Conservation (phyloP, 2,113 vertebrate species). For the Neogale vison region DNA sequence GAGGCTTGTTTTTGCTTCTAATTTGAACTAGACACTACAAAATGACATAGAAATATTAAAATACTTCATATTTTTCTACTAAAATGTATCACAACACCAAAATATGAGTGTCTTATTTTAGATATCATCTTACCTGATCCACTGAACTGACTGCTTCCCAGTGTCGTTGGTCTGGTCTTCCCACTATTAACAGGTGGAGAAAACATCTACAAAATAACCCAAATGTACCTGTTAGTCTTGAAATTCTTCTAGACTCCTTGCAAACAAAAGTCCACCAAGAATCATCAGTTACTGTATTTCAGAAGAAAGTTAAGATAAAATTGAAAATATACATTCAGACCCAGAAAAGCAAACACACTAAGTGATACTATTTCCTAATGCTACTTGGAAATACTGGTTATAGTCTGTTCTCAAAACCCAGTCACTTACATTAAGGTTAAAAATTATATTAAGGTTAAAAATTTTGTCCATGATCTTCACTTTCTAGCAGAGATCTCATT, state of each 20-base stretch:
- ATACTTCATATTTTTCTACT: conserved; percentile 37
- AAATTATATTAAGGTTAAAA: not conserved
- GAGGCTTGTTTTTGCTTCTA: not conserved
- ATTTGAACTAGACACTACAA: conserved; percentile 30
- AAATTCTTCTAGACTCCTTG: conserved; percentile 53
- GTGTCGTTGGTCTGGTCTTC: conserved; percentile 96
- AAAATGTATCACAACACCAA: not conserved
- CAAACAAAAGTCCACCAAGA: conserved; percentile 3
- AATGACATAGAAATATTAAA: not conserved
- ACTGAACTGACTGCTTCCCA: conserved; percentile 98
- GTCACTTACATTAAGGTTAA: conserved; percentile 31
- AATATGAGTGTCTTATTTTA: not conserved
- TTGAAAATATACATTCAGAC: not conserved
- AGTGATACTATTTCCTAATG: conserved; percentile 40
- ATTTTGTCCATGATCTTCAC: conserved; percentile 24
- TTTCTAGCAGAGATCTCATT: conserved; percentile 36
- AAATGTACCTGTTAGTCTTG: not conserved
- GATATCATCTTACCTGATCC: conserved; percentile 92
- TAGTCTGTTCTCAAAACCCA: conserved; percentile 25
- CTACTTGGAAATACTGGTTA: conserved; percentile 12
- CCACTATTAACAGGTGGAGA: conserved; percentile 98
- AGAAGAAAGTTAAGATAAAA: conserved; percentile 59
- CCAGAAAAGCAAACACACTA: not conserved
- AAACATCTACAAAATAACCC: conserved; percentile 94
- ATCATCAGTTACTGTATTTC: conserved; percentile 46